Percentiles rank a stretch among this genome's conserved stretches.
Conservation (phyloP, 2,113 vertebrate genomes). For the Rhombomys opimus region DNA sequence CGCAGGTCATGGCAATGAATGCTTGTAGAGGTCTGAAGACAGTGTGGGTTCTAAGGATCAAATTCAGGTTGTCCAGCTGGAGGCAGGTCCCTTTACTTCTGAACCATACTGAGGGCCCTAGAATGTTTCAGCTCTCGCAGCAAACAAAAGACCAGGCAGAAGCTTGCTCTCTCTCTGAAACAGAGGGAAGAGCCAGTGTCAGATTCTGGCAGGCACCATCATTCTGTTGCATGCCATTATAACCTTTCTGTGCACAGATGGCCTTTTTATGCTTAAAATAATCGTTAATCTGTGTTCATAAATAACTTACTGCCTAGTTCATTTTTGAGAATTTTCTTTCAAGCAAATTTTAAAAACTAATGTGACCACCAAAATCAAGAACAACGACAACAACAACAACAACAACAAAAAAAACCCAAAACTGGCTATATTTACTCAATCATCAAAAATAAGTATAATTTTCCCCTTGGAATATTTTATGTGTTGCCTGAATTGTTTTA, state of each 20-base stretch:
- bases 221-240: not conserved
- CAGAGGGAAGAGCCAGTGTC: not conserved
- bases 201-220: not conserved
- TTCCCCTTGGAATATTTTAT: not conserved
- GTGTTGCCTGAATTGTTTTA: not conserved
- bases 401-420: too few species aligned
- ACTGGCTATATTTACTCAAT: not conserved
- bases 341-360: slow-evolving; percentile 5
- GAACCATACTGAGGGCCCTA: not conserved
- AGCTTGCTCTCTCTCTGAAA: not conserved
- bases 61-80: not conserved
- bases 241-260: not conserved
- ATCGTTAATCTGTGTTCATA: not conserved
- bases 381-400: not conserved
- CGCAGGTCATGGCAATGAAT: too few species aligned
- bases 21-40: not conserved
- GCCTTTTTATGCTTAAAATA: slow-evolving; percentile 25
- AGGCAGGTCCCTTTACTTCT: not conserved
- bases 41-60: not conserved
- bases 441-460: not conserved
- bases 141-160: not conserved
- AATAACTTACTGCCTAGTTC: not conserved
- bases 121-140: not conserved
- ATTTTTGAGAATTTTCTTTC: slow-evolving; percentile 10
- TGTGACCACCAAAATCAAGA: not conserved